Percentiles rank a stretch among this genome's conserved stretches.
Conservation (phyloP, 2,113 vertebrate species). For the Hydrolagus affinis region DNA sequence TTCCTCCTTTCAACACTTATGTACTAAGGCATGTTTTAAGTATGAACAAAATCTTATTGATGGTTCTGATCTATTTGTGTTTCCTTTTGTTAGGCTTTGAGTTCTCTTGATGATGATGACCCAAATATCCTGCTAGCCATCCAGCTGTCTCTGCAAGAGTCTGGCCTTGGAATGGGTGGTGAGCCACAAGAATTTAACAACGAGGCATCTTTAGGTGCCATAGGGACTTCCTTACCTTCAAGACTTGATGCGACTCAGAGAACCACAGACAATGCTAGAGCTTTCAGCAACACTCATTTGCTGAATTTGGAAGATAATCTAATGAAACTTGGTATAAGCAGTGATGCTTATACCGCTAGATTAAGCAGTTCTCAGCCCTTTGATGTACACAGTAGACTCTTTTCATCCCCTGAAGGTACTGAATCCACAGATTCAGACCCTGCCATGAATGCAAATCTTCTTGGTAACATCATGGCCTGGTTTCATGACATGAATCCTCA, state of each 20-base stretch:
- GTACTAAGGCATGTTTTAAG: neutral
- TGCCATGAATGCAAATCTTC: constrained; percentile 74
- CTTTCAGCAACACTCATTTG: constrained; percentile 85
- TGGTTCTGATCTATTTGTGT: neutral
- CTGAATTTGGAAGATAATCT: constrained; percentile 82
- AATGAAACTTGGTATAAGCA: constrained; percentile 67
- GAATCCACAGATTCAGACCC: constrained; percentile 62
- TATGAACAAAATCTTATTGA: neutral
- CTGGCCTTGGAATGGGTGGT: constrained; percentile 62
- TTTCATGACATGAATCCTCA: constrained; percentile 98
- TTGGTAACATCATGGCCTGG: constrained; percentile 98
- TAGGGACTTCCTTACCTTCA: constrained; percentile 89
- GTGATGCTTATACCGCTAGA: constrained; percentile 59
- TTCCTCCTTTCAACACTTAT: too few species aligned
- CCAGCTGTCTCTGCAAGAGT: constrained; percentile 93
- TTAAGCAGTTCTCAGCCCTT: constrained; percentile 56
- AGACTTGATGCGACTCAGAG: constrained; percentile 67
- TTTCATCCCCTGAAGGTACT: constrained; percentile 58
- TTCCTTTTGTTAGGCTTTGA: constrained; percentile 63
- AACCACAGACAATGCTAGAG: constrained; percentile 65
- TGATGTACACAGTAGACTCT: constrained; percentile 54
- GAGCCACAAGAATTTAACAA: constrained; percentile 69
- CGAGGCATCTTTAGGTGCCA: constrained; percentile 79
- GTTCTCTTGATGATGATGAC: constrained; percentile 92
- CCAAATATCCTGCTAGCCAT: constrained; percentile 94